Conservation (phyloP, 2,888 invertebrate species). For the Belgica antarctica region DNA sequence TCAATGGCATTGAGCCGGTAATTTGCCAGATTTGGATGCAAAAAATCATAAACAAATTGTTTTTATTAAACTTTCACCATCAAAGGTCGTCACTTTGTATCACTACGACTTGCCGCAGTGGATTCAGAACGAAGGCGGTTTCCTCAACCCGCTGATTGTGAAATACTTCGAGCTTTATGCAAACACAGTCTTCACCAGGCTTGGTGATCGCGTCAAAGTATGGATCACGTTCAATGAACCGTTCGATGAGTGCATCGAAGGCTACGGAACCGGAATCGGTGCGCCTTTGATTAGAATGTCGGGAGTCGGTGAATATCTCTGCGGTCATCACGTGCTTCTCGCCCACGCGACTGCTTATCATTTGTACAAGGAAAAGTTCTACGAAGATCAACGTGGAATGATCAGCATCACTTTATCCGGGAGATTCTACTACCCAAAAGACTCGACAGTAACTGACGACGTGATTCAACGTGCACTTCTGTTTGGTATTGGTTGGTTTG, state of each 20-base stretch:
- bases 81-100: conserved; percentile 57
- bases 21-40: background rate
- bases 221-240: conserved; percentile 65
- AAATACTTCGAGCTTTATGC: conserved; percentile 59
- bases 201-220: conserved; percentile 56
- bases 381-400: conserved; percentile 48
- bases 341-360: conserved; percentile 60
- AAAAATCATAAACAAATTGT: background rate
- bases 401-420: conserved; percentile 49
- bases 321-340: conserved; percentile 57
- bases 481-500: conserved; percentile 36
- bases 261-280: conserved; percentile 56
- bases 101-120: conserved; percentile 60
- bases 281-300: conserved; percentile 54
- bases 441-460: conserved; percentile 2
- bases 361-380: conserved; percentile 53
- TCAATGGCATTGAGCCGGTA: conserved; percentile 61
- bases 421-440: conserved; percentile 48
- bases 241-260: conserved; percentile 53
- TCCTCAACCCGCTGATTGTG: conserved; percentile 54
- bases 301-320: conserved; percentile 57
- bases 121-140: conserved; percentile 60
- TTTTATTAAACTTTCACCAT: background rate
- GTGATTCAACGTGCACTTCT: conserved; percentile 33
- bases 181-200: conserved; percentile 53